phyloP scores from a whole-genome alignment of 2,113 vertebrate species.

The Daphoenositta chrysoptera region DNA sequence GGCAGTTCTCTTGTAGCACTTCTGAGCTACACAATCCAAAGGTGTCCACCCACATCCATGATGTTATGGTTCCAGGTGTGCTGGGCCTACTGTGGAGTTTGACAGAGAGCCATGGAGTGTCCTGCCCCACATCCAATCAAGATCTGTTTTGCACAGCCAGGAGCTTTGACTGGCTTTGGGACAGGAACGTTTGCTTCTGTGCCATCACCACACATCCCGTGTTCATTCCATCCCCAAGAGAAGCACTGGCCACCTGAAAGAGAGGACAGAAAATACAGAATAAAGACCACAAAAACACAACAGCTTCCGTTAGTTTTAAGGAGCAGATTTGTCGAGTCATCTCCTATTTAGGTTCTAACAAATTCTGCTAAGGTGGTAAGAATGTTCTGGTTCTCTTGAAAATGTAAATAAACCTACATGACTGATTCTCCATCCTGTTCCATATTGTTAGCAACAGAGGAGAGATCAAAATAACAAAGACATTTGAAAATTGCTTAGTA shows the following conservation, averaged over 20 bases:
- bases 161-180: slow-evolving; percentile 71
- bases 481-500: neutral
- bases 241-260: slow-evolving; percentile 75
- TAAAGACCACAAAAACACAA: neutral
- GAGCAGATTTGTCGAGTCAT: neutral
- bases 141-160: slow-evolving; percentile 43
- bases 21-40: neutral
- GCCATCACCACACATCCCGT: slow-evolving; percentile 91
- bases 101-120: slow-evolving; percentile 85
- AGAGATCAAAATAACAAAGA: neutral
- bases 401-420: neutral
- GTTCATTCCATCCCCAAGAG: slow-evolving; percentile 97
- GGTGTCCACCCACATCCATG: neutral
- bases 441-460: neutral
- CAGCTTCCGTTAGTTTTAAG: neutral
- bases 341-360: neutral
- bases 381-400: neutral
- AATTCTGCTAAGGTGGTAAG: neutral
- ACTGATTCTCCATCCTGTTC: neutral
- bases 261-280: neutral
- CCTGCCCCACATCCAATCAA: slow-evolving; percentile 90
- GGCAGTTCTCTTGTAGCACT: neutral
- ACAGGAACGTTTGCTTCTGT: slow-evolving; percentile 69
- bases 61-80: neutral
- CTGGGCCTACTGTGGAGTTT: neutral